These are phyloP conservation scores for Lasioglossum leucozonium DNA, from an alignment of 2,888 invertebrate species.

Conservation along the genomic window DNA sequence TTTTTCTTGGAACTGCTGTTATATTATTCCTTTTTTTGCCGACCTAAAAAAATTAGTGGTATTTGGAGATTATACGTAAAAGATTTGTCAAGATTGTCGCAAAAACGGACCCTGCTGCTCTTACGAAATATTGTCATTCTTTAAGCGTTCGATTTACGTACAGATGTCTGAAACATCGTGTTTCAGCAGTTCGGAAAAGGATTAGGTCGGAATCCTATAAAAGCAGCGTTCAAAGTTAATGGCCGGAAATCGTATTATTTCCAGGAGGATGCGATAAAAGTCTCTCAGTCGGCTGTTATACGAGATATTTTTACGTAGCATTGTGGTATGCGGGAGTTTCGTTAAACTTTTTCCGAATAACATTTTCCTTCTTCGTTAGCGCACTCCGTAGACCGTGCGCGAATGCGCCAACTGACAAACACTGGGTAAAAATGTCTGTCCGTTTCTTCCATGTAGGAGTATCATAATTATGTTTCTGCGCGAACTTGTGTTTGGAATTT, in stretches of 20 bases:
- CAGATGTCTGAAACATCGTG: no score
- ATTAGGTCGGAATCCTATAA: not conserved
- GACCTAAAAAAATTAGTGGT: not conserved
- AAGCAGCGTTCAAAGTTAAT: not conserved
- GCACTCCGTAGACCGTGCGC: not conserved
- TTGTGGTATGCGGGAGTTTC: not conserved
- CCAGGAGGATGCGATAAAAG: not conserved
- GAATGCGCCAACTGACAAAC: not conserved
- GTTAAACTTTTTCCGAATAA: not conserved
- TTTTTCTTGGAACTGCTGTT: no score
- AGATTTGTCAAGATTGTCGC: not conserved
- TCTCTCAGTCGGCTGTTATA: not conserved
- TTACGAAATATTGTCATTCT: not conserved
- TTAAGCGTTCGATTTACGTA: no score
- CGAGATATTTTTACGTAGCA: not conserved
- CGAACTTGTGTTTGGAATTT: not conserved
- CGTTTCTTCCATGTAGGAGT: not conserved
- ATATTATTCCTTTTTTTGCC: no score
- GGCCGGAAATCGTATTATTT: not conserved
- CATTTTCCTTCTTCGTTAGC: slow-evolving; percentile 5
- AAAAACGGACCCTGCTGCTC: not conserved
- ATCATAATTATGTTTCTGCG: not conserved
- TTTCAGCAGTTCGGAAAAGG: no score
- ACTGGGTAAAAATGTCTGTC: not conserved
- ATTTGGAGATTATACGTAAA: not conserved